Evolutionary conservation across 2,797 vertebrate species (phyloP).

Genomic region (Eulemur mongoz): DNA sequence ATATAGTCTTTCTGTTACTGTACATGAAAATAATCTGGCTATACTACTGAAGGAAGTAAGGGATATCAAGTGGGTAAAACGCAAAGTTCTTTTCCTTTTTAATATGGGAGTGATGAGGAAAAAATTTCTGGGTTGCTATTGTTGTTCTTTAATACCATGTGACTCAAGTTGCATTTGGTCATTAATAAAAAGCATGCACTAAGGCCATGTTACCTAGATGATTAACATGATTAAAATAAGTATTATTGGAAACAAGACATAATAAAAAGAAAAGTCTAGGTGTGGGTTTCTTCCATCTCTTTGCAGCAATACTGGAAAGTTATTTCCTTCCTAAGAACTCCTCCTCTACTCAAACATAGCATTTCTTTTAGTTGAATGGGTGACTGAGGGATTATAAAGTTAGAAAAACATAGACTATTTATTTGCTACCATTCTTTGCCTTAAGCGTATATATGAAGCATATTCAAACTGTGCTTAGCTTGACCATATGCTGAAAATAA

Average conservation of each 20-base stretch:
- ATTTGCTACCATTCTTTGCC: not conserved
- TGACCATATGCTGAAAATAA: not conserved
- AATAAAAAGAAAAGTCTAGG: not conserved
- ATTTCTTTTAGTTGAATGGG: not conserved
- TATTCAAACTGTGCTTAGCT: not conserved
- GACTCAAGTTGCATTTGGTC: not conserved
- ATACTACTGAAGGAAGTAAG: not conserved
- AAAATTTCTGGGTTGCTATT: not conserved
- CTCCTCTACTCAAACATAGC: not conserved
- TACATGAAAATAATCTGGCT: not conserved
- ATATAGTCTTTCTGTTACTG: not conserved
- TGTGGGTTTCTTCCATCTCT: not conserved
- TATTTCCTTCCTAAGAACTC: not conserved
- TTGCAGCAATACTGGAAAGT: not conserved
- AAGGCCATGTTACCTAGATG: not conserved
- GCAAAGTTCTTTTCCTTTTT: not conserved
- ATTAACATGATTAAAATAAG: not conserved
- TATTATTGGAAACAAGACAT: not conserved
- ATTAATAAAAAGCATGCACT: not conserved
- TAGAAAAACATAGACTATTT: not conserved
- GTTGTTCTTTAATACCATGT: not conserved
- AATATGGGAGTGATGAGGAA: not conserved
- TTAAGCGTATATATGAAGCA: not conserved
- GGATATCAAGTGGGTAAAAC: not conserved
- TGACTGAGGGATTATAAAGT: not conserved